Conservation (phyloP, 2,888 invertebrate species). For the Margaritifera margaritifera region DNA sequence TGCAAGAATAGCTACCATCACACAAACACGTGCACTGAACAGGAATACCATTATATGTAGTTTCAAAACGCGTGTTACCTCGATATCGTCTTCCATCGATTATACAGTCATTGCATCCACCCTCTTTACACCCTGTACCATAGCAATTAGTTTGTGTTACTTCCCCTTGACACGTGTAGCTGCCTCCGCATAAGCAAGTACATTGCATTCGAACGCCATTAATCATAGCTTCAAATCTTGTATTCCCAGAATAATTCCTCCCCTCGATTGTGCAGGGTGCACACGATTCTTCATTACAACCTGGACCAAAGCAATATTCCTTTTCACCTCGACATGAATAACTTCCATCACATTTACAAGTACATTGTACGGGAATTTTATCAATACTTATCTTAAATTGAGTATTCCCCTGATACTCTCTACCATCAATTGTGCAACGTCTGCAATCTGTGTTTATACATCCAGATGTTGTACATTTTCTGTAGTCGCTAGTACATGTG, state of each 20-base stretch:
- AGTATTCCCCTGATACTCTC: not conserved
- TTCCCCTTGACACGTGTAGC: constrained; percentile 25
- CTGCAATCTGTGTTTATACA: constrained; percentile 15
- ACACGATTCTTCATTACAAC: constrained; percentile 15
- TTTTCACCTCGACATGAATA: constrained; percentile 18
- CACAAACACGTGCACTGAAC: constrained; percentile 54
- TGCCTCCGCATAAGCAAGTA: constrained; percentile 28
- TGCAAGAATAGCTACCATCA: constrained; percentile 55
- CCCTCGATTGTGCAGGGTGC: constrained; percentile 22
- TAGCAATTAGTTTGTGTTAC: constrained; percentile 17
- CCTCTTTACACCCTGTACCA: constrained; percentile 23
- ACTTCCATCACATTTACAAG: constrained; percentile 20
- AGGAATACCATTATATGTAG: constrained; percentile 14
- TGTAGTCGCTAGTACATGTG: constrained; percentile 8
- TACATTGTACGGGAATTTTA: constrained; percentile 19
- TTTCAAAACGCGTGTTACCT: constrained; percentile 18
- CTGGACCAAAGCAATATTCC: constrained; percentile 11
- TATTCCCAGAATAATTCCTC: constrained; percentile 14
- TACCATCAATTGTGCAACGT: constrained; percentile 11
- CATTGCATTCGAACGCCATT: constrained; percentile 25
- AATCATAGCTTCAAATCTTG: constrained; percentile 20
- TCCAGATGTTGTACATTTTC: constrained; percentile 22
- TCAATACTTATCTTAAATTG: not conserved
- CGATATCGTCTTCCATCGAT: constrained; percentile 14
- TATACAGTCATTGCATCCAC: not conserved